phyloP scores from a whole-genome alignment of 2,888 invertebrate genomes.

The Fragum whitleyi region DNA sequence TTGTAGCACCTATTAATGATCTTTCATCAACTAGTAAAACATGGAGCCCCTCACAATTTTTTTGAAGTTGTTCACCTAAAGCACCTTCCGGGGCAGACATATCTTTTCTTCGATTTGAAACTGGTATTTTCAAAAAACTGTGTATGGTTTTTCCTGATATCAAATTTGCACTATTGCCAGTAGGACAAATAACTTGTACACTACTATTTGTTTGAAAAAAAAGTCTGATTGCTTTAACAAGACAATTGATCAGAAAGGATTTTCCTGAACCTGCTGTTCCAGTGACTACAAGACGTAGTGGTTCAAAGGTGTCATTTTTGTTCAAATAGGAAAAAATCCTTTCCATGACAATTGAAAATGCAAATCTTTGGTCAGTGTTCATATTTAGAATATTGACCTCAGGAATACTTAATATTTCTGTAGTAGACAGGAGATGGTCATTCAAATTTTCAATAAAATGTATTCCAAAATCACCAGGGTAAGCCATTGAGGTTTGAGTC shows the following conservation, averaged over 20 bases:
- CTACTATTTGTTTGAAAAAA: slow-evolving; percentile 48
- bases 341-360: slow-evolving; percentile 61
- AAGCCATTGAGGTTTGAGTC: background rate
- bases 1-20: slow-evolving; percentile 55
- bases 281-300: slow-evolving; percentile 53
- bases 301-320: slow-evolving; percentile 21
- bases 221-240: slow-evolving; percentile 48
- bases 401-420: slow-evolving; percentile 38
- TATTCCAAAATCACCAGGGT: slow-evolving; percentile 42
- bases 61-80: slow-evolving; percentile 49
- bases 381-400: slow-evolving; percentile 43
- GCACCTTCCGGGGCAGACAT: slow-evolving; percentile 62
- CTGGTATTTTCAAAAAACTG: slow-evolving; percentile 64
- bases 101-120: slow-evolving; percentile 35
- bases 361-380: slow-evolving; percentile 62
- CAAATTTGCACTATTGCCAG: slow-evolving; percentile 67
- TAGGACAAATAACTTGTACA: slow-evolving; percentile 66
- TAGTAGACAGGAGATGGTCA: background rate
- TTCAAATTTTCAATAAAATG: slow-evolving; percentile 15
- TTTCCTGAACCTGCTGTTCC: slow-evolving; percentile 68
- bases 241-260: slow-evolving; percentile 61
- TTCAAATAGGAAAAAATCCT: slow-evolving; percentile 35
- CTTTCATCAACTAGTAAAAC: slow-evolving; percentile 67
- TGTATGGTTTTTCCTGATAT: slow-evolving; percentile 63
- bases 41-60: slow-evolving; percentile 47